phyloP scores from a whole-genome alignment of 2,797 vertebrate species.

The Pipistrellus pygmaeus region DNA sequence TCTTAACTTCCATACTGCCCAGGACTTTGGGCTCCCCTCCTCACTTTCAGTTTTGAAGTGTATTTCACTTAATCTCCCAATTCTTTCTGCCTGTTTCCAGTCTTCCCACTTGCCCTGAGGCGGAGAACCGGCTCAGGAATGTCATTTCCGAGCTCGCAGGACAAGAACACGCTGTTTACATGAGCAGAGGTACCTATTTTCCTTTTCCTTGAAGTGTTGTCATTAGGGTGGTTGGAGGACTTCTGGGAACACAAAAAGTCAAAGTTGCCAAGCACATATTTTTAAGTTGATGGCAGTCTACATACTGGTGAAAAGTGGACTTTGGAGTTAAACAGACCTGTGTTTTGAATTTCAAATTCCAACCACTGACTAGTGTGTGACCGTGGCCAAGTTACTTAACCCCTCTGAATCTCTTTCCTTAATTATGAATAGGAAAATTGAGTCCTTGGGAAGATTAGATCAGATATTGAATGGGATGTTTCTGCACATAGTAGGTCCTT shows the following conservation, averaged over 20 bases:
- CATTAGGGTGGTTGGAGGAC: neutral
- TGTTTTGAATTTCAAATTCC: neutral
- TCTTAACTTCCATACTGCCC: neutral
- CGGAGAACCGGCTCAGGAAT: neutral
- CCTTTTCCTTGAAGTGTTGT: neutral
- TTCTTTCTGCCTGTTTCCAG: neutral
- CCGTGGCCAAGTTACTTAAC: neutral
- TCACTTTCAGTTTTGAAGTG: neutral
- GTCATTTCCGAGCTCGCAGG: neutral
- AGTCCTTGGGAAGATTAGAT: neutral
- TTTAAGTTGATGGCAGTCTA: neutral
- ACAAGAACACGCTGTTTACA: neutral
- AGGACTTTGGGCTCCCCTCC: neutral
- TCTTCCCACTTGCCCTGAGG: neutral
- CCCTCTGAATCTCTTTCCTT: neutral
- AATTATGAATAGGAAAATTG: neutral
- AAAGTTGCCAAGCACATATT: constrained; percentile 26
- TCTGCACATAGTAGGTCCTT: neutral
- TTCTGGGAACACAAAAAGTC: neutral
- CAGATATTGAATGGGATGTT: neutral
- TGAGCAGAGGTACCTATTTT: neutral
- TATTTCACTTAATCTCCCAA: neutral
- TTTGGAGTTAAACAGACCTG: neutral
- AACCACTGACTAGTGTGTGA: neutral
- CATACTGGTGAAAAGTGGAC: neutral